Conservation (phyloP, 2,888 invertebrate genomes). For the Xanthorhoe spadicearia region DNA sequence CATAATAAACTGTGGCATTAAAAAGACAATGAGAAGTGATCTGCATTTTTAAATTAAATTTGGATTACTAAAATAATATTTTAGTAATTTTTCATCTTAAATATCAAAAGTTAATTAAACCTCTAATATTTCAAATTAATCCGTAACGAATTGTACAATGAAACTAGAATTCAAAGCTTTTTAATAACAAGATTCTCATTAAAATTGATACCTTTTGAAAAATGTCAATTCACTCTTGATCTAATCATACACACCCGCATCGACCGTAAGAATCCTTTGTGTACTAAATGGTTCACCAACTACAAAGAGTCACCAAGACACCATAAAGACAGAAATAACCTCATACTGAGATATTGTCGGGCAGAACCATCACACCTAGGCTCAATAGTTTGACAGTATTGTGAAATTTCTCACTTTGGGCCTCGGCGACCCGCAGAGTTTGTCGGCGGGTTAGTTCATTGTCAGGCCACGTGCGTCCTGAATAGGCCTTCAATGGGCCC, state of each 20-base stretch:
- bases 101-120: neutral
- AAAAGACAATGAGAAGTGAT: neutral
- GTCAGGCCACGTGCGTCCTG: slow-evolving; percentile 77
- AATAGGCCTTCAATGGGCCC: slow-evolving; percentile 62
- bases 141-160: neutral
- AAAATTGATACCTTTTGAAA: slow-evolving; percentile 29
- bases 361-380: slow-evolving; percentile 70
- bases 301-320: slow-evolving; percentile 65
- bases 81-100: neutral
- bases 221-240: slow-evolving; percentile 38
- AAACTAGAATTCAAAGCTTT: neutral
- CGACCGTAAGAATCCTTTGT: slow-evolving; percentile 52
- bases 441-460: slow-evolving; percentile 69
- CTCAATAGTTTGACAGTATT: slow-evolving; percentile 78
- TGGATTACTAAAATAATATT: neutral
- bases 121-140: neutral
- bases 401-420: slow-evolving; percentile 75
- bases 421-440: slow-evolving; percentile 74
- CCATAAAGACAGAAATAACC: slow-evolving; percentile 62
- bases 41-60: neutral
- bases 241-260: slow-evolving; percentile 52
- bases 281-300: slow-evolving; percentile 58
- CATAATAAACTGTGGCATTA: neutral
- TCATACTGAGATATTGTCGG: slow-evolving; percentile 75
- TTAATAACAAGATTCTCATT: slow-evolving; percentile 31